These are phyloP conservation scores for Hydrochoerus hydrochaeris DNA, from an alignment of 2,113 vertebrate species.

Conservation along the genomic window DNA sequence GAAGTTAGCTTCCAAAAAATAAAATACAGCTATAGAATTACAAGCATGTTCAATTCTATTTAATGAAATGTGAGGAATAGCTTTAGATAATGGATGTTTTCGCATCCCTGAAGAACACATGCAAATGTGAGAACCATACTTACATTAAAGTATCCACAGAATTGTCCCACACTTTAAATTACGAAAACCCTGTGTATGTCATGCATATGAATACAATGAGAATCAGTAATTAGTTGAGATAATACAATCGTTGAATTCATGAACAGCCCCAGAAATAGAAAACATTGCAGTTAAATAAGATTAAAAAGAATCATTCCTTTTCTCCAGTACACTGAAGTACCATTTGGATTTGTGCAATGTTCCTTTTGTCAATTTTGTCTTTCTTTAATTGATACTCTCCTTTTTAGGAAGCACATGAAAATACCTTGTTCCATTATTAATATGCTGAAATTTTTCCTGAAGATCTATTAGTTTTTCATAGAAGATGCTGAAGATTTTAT, in stretches of 20 bases:
- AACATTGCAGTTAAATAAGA: constrained; percentile 67
- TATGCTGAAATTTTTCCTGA: constrained; percentile 47
- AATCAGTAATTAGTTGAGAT: constrained; percentile 58
- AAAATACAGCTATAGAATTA: constrained; percentile 63
- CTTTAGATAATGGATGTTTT: constrained; percentile 68
- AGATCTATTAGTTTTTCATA: constrained; percentile 52
- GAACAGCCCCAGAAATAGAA: constrained; percentile 68
- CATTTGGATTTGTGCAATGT: constrained; percentile 57
- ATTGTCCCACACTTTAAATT: constrained; percentile 71
- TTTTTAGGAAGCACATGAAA: constrained; percentile 49
- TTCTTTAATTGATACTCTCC: constrained; percentile 51
- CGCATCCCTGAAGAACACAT: constrained; percentile 70
- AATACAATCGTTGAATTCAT: constrained; percentile 78
- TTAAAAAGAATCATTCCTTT: constrained; percentile 61
- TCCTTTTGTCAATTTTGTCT: constrained; percentile 68
- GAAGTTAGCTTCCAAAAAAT: constrained; percentile 81
- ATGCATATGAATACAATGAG: neutral
- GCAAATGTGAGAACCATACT: constrained; percentile 66
- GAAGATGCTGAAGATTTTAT: constrained; percentile 32
- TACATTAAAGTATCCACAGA: constrained; percentile 72
- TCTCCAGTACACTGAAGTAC: constrained; percentile 24
- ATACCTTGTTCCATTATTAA: constrained; percentile 26
- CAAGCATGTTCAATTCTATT: constrained; percentile 49
- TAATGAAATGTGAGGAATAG: constrained; percentile 46
- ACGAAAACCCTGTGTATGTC: constrained; percentile 68